Conservation (phyloP, 2,888 invertebrate genomes). For the Leucoptera coffeella region DNA sequence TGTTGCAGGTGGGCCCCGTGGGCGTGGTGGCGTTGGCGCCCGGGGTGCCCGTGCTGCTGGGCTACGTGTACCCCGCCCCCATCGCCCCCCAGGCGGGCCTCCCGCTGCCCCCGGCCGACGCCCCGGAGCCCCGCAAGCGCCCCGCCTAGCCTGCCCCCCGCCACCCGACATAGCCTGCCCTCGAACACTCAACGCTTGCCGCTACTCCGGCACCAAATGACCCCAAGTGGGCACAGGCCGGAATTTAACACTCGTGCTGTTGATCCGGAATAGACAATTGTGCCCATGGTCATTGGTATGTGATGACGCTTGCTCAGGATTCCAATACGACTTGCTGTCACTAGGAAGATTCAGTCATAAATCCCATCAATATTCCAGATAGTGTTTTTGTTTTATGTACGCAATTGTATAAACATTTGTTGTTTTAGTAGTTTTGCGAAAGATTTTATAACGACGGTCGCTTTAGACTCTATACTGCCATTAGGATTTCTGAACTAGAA, state of each 20-base stretch:
- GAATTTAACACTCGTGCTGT: not conserved
- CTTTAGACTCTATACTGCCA: too few species aligned
- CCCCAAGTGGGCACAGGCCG: not conserved
- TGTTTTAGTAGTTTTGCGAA: too few species aligned
- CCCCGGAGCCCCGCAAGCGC: constrained; percentile 37
- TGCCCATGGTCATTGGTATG: not conserved
- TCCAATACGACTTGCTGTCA: too few species aligned
- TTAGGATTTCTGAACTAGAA: too few species aligned
- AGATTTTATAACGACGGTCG: too few species aligned
- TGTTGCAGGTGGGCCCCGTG: too few species aligned
- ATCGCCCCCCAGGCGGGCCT: constrained; percentile 5
- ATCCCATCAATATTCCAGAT: too few species aligned
- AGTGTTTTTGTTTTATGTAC: too few species aligned
- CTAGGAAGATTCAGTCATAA: too few species aligned
- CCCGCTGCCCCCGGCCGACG: constrained; percentile 12
- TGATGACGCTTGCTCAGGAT: too few species aligned
- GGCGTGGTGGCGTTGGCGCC: constrained; percentile 33
- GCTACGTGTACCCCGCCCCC: constrained; percentile 23
- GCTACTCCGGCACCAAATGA: too few species aligned
- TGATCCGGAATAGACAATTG: not conserved
- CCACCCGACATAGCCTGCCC: constrained; percentile 1
- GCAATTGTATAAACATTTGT: too few species aligned
- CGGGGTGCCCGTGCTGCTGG: constrained; percentile 32
- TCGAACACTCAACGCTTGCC: not conserved
- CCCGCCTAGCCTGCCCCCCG: constrained; percentile 13